Evolutionary conservation across 2,888 invertebrate genomes (phyloP).

Genomic region (Nomada ruficornis): DNA sequence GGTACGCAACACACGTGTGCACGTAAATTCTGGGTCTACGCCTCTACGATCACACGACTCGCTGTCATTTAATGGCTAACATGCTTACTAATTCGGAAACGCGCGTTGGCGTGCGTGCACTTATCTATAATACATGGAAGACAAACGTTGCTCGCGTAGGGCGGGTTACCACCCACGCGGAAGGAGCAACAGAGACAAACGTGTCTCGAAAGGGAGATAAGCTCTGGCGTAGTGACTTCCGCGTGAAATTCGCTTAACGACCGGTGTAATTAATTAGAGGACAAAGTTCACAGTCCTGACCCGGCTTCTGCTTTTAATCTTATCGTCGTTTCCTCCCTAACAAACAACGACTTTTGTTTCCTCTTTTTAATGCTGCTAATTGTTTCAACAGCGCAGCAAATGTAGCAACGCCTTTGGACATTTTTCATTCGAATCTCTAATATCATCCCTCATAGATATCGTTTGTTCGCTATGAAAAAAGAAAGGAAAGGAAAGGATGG

Average conservation of each 20-base stretch:
- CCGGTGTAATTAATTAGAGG: conserved; percentile 69
- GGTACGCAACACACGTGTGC: too few relatives aligned
- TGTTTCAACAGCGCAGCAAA: neutral
- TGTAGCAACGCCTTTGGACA: too few relatives aligned
- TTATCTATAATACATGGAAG: conserved; percentile 72
- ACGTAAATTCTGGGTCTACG: neutral
- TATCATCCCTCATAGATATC: too few relatives aligned
- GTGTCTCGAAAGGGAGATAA: conserved; percentile 68
- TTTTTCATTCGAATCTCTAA: too few relatives aligned
- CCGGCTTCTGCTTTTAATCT: conserved; percentile 56
- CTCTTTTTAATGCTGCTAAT: neutral
- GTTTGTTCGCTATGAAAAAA: too few relatives aligned
- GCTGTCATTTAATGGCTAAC: conserved; percentile 36
- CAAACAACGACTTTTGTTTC: neutral
- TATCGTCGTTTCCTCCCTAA: neutral
- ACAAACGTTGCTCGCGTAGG: conserved; percentile 62
- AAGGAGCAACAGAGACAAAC: conserved; percentile 33
- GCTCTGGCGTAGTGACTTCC: conserved; percentile 64
- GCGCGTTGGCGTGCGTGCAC: conserved; percentile 46
- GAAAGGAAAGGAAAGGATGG: neutral
- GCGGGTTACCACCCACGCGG: conserved; percentile 6
- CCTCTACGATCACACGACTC: neutral
- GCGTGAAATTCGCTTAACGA: conserved; percentile 65
- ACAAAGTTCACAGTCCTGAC: conserved; percentile 64
- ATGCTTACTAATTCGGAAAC: conserved; percentile 53